Conservation (phyloP, 2,113 vertebrate species). For the Dasyprocta punctata region DNA sequence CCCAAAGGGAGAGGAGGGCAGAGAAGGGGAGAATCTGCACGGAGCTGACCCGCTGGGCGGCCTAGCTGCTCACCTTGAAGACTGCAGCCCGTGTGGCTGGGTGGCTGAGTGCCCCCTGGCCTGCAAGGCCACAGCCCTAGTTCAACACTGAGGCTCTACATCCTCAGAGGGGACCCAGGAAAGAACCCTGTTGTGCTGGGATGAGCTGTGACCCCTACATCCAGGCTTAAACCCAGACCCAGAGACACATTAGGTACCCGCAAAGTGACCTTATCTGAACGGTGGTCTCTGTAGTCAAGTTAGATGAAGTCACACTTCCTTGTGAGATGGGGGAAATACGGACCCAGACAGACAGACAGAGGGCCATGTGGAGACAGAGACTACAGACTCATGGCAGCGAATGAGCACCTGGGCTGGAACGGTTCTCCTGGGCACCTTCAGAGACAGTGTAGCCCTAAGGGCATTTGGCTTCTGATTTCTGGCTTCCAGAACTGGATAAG, state of each 20-base stretch:
- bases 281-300: not conserved
- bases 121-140: not conserved
- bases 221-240: not conserved
- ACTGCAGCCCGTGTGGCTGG: not conserved
- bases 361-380: not conserved
- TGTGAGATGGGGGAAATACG: too few species aligned
- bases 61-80: accelerated
- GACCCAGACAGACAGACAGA: accelerated
- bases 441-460: accelerated
- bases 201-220: not conserved
- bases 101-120: not conserved
- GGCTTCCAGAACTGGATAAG: not conserved
- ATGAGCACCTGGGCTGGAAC: accelerated
- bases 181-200: not conserved
- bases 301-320: not conserved
- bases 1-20: not conserved
- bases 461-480: not conserved
- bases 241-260: not conserved
- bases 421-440: not conserved
- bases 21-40: not conserved
- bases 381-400: accelerated
- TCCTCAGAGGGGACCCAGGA: not conserved
- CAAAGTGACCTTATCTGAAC: not conserved
- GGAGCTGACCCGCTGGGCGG: accelerated
- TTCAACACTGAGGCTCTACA: not conserved